Percentiles rank a stretch among this genome's conserved stretches.
phyloP scores from a whole-genome alignment of 2,888 invertebrate species.

The Oegoconia quadripuncta region DNA sequence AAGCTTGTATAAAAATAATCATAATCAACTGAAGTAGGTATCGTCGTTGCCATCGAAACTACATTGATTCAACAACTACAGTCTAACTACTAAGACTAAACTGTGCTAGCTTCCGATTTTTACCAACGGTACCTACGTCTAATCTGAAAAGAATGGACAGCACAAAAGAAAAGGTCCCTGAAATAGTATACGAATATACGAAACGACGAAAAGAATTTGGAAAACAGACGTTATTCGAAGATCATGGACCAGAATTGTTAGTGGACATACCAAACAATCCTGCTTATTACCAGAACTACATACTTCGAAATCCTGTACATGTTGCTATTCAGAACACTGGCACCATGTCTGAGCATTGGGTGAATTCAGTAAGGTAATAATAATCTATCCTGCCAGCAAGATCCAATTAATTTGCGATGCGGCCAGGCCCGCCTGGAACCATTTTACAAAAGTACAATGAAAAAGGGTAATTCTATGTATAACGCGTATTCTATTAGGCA shows the following conservation, averaged over 20 bases:
- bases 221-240: conserved; percentile 83
- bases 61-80: conserved; percentile 3
- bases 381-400: too few relatives aligned
- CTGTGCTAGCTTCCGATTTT: too few relatives aligned
- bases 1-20: neutral
- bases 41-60: neutral
- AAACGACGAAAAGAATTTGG: conserved; percentile 86
- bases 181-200: conserved; percentile 77
- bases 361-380: conserved; percentile 76
- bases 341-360: conserved; percentile 81
- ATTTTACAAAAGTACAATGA: too few relatives aligned
- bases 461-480: too few relatives aligned
- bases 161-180: conserved; percentile 46
- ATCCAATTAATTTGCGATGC: too few relatives aligned
- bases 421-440: too few relatives aligned
- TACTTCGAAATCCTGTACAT: conserved; percentile 81
- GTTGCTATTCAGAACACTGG: conserved; percentile 81
- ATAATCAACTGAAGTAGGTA: too few relatives aligned
- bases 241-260: conserved; percentile 82
- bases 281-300: conserved; percentile 71
- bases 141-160: neutral
- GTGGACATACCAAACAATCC: conserved; percentile 82
- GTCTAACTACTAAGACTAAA: too few relatives aligned
- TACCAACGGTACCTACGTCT: too few relatives aligned
- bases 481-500: too few relatives aligned